Base-by-base conservation (phyloP, 1,140 invertebrate species). In the Bombus polaris region DNA sequence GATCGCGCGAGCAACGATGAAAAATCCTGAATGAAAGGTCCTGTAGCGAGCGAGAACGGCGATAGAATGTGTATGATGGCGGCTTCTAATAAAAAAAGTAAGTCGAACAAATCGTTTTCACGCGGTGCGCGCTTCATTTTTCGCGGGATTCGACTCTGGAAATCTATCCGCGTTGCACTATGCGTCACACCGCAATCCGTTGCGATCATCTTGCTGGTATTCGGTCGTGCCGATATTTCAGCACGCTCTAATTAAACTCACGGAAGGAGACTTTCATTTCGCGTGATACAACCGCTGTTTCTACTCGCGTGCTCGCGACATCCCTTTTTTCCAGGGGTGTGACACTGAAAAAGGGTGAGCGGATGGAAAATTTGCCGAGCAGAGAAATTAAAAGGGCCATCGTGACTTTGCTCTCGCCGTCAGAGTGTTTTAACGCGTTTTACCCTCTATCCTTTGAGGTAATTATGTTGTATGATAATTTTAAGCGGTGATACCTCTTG, bases 251-350 rank as follows among this genome's bases (percentile, higher is more conserved):
- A 83, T 83, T 83, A 83, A 77, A 83, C 81, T 68, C 81, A 15
- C 62, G 35, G 44, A 83, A 83, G 81, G 81, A 76, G 73, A 70
- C 74, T 83, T 83, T 77, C 65, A 83, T 83, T 77, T 83, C 73
- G 62, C 44, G 59, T 5, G 73, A 44, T 53, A 32, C 59, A 59
- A n/a, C n/a, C 42, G 35, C 39, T 76, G 59, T 53, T 53, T 35
- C 25, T 68, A 22, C 9, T 47, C n/a, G 72, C 57, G 15, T 32
- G 3, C 71, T 32, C 53, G 39, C 37, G 44, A 47, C 39, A n/a
- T 35, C 42, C 32, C 4, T 39, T 65, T 53, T 37, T 47, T 44
- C 28, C 53, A 22, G 5, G 4, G 28, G 10, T 10, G 5, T 65
- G 39, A 44, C 53, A 32, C 65, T 22, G 39, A 32, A 39, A 39